Base-by-base conservation (phyloP, 1,140 invertebrate species). In the Drosophila takahashii region DNA sequence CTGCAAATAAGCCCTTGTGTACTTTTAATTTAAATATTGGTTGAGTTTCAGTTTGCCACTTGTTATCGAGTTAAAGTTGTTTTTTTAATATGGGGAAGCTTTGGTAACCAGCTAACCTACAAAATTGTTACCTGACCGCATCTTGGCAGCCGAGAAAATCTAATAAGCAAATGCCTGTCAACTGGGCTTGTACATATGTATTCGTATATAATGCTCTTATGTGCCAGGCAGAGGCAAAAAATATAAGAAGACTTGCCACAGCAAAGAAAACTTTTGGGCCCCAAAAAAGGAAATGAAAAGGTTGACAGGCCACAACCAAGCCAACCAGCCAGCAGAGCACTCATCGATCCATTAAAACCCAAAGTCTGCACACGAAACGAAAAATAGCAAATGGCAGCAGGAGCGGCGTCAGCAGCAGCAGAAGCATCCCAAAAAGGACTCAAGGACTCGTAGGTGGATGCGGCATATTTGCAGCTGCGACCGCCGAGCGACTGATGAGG, bases 271-370 rank as follows among this genome's bases (percentile, higher is more conserved):
- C 60, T 66, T 76, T 66, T 15, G 32, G 45, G 34, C 4, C 9
- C 42, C 50, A 32, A 45, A 42, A 41, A 50, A 62, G n/a, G n/a
- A 48, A 51, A 45, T 7, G 29, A 65, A 56, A 76, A 54, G 22
- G 69, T 51, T 74, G 69, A 74, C 71, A 73, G 34, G 42, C 69
- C 69, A 52, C 74, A 78, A 53, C 51, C 18, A 61, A 70, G 67
- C 52, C 41, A 78, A 50, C 29, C 61, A 61, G 50, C 51, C 74
- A 57, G 75, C 48, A 58, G 62, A 73, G 69, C 69, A 89, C 79
- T 73, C 84, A 89, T 89, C 85, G 84, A 89, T 89, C 84, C 84
- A 89, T 89, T 89, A 89, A 89, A 89, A 89, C 85, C 84, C 81
- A 89, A 89, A 84, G 80, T 86, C 83, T 86, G 79, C 71, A 60